Percentiles rank a stretch among this genome's conserved stretches.
These are phyloP conservation scores for Xerus rutilus DNA, from an alignment of 2,797 vertebrate genomes.

Conservation along the genomic window DNA sequence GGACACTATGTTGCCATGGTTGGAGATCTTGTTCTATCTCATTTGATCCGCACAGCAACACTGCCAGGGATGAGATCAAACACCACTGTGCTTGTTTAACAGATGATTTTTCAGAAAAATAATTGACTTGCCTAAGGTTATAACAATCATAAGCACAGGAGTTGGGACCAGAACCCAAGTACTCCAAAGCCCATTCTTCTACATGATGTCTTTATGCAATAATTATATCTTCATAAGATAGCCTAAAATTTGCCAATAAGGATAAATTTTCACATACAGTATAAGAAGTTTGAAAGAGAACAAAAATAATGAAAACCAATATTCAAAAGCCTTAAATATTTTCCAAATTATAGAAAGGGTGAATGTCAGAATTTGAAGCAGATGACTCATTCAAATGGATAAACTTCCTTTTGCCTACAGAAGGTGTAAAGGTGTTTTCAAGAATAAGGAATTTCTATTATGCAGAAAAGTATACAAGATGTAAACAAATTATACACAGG, in stretches of 20 bases:
- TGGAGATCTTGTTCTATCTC: not conserved
- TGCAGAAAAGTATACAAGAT: not conserved
- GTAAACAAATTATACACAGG: not conserved
- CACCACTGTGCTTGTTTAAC: not conserved
- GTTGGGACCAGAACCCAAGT: not conserved
- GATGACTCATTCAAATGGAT: not conserved
- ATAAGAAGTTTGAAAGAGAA: not conserved
- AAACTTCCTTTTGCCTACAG: not conserved
- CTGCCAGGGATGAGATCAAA: not conserved
- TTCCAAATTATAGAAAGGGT: not conserved
- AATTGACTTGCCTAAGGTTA: not conserved
- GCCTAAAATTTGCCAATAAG: not conserved
- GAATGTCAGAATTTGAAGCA: not conserved
- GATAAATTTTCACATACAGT: not conserved
- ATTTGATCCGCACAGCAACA: not conserved
- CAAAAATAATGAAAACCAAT: not conserved
- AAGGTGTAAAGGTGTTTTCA: not conserved
- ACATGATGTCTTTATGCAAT: not conserved
- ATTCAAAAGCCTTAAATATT: not conserved
- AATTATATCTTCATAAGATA: not conserved
- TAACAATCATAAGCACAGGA: not conserved
- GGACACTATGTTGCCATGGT: not conserved
- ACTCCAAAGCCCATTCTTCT: not conserved
- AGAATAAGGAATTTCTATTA: conserved; percentile 33
- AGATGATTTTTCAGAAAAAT: not conserved